These are phyloP conservation scores for Drosophila glabriapex DNA, from an alignment of 2,888 invertebrate species.

Conservation along the genomic window DNA sequence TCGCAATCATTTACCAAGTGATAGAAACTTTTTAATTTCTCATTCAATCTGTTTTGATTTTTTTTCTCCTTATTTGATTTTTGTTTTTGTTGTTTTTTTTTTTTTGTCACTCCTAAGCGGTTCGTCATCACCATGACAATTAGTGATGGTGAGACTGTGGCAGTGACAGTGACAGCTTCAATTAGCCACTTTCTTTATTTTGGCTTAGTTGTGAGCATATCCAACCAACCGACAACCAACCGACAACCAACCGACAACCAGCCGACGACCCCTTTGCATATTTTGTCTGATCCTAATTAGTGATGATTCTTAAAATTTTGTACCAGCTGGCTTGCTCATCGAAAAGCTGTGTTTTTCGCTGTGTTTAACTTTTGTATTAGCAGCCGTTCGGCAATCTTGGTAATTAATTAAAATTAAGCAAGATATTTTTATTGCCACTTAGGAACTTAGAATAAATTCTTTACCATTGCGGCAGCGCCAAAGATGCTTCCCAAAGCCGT, in stretches of 20 bases:
- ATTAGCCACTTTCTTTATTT: conserved; percentile 3
- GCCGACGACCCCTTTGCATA: background rate
- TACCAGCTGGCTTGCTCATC: background rate
- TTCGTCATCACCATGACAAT: conserved; percentile 4
- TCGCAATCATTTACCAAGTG: conserved; percentile 2
- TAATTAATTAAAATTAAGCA: conserved; percentile 9
- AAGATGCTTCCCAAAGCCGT: conserved; percentile 5
- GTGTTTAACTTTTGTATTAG: conserved; percentile 14
- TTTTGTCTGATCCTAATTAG: conserved; percentile 4
- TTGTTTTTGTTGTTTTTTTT: background rate
- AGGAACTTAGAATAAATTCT: conserved; percentile 4
- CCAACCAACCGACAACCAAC: background rate
- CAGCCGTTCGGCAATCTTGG: conserved; percentile 1
- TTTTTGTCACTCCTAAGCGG: conserved; percentile 2
- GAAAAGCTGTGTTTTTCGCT: background rate
- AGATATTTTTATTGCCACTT: conserved; percentile 13
- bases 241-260: background rate
- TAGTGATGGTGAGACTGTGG: conserved; percentile 1
- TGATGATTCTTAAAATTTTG: conserved; percentile 6
- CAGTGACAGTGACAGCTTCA: conserved; percentile 16
- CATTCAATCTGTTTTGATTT: background rate
- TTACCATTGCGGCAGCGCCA: conserved; percentile 19
- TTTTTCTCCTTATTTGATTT: background rate
- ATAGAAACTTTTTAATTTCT: conserved; percentile 7
- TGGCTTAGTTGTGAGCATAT: background rate